These are phyloP conservation scores for Callocephalon fimbriatum DNA, from an alignment of 2,113 vertebrate genomes.

Conservation along the genomic window DNA sequence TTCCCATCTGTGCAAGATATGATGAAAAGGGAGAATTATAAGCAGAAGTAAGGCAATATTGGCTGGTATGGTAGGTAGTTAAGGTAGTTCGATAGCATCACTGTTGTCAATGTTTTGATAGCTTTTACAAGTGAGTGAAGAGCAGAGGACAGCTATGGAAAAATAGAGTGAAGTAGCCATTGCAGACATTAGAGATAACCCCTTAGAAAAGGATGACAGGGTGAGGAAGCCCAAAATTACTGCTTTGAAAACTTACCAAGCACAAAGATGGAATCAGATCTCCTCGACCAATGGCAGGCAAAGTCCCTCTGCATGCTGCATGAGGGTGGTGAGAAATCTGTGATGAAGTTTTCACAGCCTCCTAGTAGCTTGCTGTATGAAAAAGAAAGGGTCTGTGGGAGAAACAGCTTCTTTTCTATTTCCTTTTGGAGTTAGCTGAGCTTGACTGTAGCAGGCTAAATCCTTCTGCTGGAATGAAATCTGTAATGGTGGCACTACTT, in stretches of 20 bases:
- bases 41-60: background rate
- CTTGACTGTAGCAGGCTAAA: background rate
- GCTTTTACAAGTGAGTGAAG: background rate
- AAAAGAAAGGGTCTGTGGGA: background rate
- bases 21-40: background rate
- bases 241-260: background rate
- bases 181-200: background rate
- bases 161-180: background rate
- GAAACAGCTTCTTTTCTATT: background rate
- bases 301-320: background rate
- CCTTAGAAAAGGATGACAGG: background rate
- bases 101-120: background rate
- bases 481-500: background rate
- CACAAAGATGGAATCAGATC: background rate
- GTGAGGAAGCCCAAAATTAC: background rate
- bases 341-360: background rate
- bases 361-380: background rate
- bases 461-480: background rate
- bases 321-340: background rate
- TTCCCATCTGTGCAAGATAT: background rate
- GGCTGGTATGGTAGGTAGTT: background rate
- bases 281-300: background rate
- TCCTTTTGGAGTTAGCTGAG: background rate
- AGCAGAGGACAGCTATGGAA: background rate
- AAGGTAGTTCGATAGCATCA: background rate